phyloP scores from a whole-genome alignment of 2,888 invertebrate species.

The Pilophorus perplexus region DNA sequence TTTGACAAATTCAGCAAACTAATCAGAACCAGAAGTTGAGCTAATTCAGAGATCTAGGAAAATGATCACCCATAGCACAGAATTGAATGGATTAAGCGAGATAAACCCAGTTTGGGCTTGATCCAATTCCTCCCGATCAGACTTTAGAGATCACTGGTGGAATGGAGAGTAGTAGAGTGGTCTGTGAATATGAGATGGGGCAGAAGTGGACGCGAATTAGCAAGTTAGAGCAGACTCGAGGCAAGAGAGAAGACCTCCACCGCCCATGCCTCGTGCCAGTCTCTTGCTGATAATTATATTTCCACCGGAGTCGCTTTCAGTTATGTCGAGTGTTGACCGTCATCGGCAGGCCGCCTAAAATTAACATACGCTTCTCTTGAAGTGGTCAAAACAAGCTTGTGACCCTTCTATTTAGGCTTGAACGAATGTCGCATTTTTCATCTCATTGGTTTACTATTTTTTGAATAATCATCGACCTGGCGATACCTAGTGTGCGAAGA shows the following conservation, averaged over 20 bases:
- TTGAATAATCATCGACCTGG: too few relatives aligned
- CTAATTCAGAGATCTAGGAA: too few relatives aligned
- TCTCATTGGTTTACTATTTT: too few relatives aligned
- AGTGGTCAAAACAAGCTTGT: background rate
- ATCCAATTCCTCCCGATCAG: background rate
- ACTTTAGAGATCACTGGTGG: background rate
- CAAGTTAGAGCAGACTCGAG: slow-evolving; percentile 19
- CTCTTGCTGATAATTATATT: slow-evolving; percentile 19
- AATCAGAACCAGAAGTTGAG: too few relatives aligned
- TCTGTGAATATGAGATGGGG: slow-evolving; percentile 27
- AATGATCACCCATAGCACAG: too few relatives aligned
- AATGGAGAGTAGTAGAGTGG: slow-evolving; percentile 8
- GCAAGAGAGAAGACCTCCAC: background rate
- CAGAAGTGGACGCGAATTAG: slow-evolving; percentile 19
- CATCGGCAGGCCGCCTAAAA: slow-evolving; percentile 9
- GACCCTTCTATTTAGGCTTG: too few relatives aligned
- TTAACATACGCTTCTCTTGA: slow-evolving; percentile 17
- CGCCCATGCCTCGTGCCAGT: background rate
- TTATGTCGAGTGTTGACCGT: slow-evolving; percentile 5
- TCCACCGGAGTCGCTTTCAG: background rate
- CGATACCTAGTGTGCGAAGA: too few relatives aligned
- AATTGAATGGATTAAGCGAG: too few relatives aligned
- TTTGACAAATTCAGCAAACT: too few relatives aligned
- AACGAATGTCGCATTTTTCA: too few relatives aligned
- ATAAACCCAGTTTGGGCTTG: background rate